phyloP scores from a whole-genome alignment of 2,797 vertebrate species.

The Platalea minor region DNA sequence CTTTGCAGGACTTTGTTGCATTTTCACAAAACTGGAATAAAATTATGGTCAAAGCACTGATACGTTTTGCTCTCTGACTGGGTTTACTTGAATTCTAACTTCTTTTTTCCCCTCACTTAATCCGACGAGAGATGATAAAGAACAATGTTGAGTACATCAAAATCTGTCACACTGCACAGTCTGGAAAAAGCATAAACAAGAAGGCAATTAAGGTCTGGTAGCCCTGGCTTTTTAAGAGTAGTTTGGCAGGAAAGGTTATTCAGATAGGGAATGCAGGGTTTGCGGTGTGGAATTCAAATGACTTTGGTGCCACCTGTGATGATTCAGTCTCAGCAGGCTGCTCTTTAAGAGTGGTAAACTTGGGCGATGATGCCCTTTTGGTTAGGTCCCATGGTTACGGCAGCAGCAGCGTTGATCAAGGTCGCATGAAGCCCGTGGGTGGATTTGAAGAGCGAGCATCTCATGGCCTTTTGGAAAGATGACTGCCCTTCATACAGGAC shows the following conservation, averaged over 20 bases:
- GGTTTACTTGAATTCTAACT: background rate
- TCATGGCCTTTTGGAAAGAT: background rate
- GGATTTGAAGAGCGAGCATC: background rate
- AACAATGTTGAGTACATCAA: background rate
- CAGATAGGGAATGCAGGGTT: background rate
- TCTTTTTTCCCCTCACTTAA: background rate
- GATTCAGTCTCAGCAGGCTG: background rate
- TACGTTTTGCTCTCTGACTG: background rate
- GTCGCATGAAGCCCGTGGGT: rapidly evolving
- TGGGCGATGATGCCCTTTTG: background rate
- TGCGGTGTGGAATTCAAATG: background rate
- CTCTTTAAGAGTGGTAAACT: background rate
- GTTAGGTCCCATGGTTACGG: background rate
- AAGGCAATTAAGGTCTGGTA: background rate
- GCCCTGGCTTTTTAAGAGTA: background rate
- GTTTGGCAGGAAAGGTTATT: background rate
- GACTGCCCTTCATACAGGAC: background rate
- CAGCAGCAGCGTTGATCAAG: background rate
- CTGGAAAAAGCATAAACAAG: background rate
- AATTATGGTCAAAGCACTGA: background rate
- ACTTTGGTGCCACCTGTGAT: background rate
- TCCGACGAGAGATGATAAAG: background rate
- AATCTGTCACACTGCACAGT: background rate
- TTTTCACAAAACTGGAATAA: background rate
- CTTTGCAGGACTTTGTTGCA: background rate